A percentile compares a stretch with the other conserved stretches of the same genome.
Conservation (phyloP, 2,113 vertebrate species). For the Phaetusa simplex region DNA sequence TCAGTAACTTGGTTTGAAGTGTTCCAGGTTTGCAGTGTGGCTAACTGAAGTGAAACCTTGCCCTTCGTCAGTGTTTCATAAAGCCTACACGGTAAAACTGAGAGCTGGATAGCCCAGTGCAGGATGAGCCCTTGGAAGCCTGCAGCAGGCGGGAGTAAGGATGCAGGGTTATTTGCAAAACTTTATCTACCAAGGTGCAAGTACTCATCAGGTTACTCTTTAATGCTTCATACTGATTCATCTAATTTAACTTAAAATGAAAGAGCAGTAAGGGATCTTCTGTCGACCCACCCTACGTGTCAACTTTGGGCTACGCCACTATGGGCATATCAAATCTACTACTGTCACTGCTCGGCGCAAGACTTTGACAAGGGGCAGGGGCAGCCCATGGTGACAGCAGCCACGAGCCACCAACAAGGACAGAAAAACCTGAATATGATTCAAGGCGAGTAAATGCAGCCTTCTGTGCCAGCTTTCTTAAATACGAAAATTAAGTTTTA, state of each 20-base stretch:
- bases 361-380: not conserved
- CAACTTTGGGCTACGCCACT: not conserved
- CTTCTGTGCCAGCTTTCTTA: not conserved
- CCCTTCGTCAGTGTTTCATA: not conserved
- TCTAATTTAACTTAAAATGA: not conserved
- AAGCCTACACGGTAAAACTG: not conserved
- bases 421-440: not conserved
- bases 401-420: not conserved
- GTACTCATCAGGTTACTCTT: not conserved
- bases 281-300: not conserved
- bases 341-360: not conserved
- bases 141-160: not conserved
- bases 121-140: not conserved
- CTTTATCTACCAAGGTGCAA: not conserved
- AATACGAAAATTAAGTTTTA: not conserved
- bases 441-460: not conserved
- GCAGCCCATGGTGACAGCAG: not conserved
- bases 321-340: not conserved
- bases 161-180: not conserved
- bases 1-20: not conserved
- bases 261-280: not conserved
- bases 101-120: not conserved
- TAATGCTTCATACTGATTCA: not conserved
- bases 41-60: not conserved
- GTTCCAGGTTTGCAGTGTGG: not conserved